These are phyloP conservation scores for Pogonognathellus flavescens DNA, from an alignment of 1,140 invertebrate genomes.

Conservation along the genomic window DNA sequence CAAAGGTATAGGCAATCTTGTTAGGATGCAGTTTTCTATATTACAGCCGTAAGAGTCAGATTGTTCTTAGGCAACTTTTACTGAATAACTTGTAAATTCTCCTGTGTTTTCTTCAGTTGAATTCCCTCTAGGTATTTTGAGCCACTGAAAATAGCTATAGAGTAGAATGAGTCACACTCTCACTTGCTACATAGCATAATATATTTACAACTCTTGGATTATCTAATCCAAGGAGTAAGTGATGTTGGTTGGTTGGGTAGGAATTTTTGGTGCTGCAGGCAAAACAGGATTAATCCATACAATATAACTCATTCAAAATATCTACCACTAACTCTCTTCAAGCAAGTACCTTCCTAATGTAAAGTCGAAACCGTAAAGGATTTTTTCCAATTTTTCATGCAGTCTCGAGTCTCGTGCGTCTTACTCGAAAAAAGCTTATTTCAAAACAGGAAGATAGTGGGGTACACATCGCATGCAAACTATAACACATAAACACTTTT, in stretches of 20 bases:
- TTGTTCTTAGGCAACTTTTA: too few relatives aligned
- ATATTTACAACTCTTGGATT: neutral
- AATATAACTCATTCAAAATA: neutral
- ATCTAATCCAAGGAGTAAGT: conserved; percentile 31
- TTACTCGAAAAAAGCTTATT: conserved; percentile 8
- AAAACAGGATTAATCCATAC: conserved; percentile 22
- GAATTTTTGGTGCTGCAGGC: conserved; percentile 40
- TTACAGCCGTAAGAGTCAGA: too few relatives aligned
- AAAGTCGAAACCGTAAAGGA: conserved; percentile 9
- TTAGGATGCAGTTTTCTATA: too few relatives aligned
- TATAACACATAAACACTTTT: neutral
- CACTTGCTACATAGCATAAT: neutral
- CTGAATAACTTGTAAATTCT: too few relatives aligned
- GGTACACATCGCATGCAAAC: too few relatives aligned
- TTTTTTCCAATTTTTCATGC: conserved; percentile 23
- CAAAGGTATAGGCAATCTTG: neutral
- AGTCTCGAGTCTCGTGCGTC: conserved; percentile 22
- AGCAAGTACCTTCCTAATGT: neutral
- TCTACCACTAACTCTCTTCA: neutral
- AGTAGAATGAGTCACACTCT: too few relatives aligned
- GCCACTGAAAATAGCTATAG: too few relatives aligned
- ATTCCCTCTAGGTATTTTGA: too few relatives aligned
- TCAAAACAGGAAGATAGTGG: neutral
- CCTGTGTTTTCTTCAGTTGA: too few relatives aligned
- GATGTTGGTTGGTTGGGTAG: conserved; percentile 25